Conservation (phyloP, 1,140 invertebrate species). For the Drosophila tristis region DNA sequence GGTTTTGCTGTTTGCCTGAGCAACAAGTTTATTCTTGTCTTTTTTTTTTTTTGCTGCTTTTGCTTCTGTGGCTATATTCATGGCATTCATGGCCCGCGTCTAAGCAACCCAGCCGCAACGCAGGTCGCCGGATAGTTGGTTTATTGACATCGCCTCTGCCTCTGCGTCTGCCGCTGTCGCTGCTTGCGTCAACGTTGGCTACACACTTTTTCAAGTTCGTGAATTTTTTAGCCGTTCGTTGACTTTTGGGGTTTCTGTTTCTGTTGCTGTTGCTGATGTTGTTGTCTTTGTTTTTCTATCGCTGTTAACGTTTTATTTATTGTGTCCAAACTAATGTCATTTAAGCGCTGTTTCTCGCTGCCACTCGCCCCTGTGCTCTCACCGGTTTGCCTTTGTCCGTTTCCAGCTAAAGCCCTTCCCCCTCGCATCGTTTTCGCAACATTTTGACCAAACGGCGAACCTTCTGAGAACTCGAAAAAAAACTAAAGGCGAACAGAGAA, state of each 20-base stretch:
- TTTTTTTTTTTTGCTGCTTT: constrained; percentile 15
- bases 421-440: constrained; percentile 42
- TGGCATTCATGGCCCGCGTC: constrained; percentile 63
- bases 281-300: constrained; percentile 28
- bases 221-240: constrained; percentile 82
- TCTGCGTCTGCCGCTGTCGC: constrained; percentile 15
- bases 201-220: constrained; percentile 75
- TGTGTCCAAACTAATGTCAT: constrained; percentile 73
- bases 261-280: too few species aligned
- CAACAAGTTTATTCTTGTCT: constrained; percentile 44
- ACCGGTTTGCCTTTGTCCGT: constrained; percentile 25
- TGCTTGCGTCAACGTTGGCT: constrained; percentile 27
- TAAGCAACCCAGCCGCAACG: not conserved
- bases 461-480: constrained; percentile 30
- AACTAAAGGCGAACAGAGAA: constrained; percentile 7
- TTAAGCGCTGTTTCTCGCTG: constrained; percentile 41
- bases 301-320: constrained; percentile 65
- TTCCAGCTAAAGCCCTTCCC: constrained; percentile 30
- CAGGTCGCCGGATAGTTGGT: constrained; percentile 75
- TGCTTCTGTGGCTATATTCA: constrained; percentile 52
- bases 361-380: constrained; percentile 25
- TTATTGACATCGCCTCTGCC: constrained; percentile 70
- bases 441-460: constrained; percentile 24
- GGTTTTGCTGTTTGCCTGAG: constrained; percentile 12
- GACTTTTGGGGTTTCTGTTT: constrained; percentile 52